Evolutionary conservation across 2,113 vertebrate genomes (phyloP).

Genomic region (Aythya baeri): DNA sequence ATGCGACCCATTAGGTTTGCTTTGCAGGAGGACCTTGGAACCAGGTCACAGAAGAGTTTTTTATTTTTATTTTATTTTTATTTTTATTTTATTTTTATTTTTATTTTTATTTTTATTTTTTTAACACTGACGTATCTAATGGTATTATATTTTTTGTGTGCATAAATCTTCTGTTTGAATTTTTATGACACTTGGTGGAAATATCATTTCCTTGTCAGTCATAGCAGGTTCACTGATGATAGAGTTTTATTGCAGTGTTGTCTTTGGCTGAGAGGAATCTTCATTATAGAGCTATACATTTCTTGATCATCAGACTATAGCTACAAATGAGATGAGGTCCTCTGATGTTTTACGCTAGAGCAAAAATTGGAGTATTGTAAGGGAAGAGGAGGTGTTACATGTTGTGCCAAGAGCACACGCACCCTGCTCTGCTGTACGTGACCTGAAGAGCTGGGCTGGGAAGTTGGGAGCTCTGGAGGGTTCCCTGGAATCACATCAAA

Average conservation of each 20-base stretch:
- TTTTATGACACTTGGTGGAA: not conserved
- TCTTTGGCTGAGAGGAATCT: not conserved
- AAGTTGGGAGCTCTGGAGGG: not conserved
- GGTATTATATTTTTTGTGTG: not conserved
- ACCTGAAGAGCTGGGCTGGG: not conserved
- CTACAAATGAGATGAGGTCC: not conserved
- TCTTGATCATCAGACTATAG: not conserved
- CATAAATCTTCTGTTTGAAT: not conserved
- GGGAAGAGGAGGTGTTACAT: not conserved
- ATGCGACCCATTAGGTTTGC: not conserved
- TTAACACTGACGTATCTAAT: not conserved
- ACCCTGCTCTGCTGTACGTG: not conserved
- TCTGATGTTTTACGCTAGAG: not conserved
- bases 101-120: too few relatives aligned
- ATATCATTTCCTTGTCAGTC: not conserved
- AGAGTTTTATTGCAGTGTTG: not conserved
- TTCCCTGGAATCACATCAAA: slow-evolving; percentile 54
- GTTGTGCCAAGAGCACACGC: not conserved
- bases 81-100: too few relatives aligned
- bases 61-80: too few relatives aligned
- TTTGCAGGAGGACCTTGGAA: not conserved
- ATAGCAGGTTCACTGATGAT: accelerated
- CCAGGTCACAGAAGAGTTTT: not conserved
- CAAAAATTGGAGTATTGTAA: not conserved
- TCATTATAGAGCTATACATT: not conserved